Conservation (phyloP, 2,888 invertebrate genomes). For the Ecdyonurus torrentis region DNA sequence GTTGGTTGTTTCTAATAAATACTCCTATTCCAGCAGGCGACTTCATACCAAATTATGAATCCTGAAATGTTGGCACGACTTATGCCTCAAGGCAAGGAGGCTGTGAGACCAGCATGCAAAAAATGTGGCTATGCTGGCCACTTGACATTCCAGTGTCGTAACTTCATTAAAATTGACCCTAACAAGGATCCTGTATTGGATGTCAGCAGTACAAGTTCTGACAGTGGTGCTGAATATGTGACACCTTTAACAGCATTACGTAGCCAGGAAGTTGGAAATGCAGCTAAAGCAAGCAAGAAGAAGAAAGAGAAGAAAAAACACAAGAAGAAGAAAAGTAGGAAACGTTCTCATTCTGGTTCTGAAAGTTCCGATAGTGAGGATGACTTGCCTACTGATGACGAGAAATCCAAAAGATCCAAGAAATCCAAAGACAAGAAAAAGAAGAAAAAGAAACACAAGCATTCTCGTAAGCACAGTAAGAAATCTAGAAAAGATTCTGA, state of each 20-base stretch:
- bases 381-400: constrained; percentile 19
- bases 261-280: constrained; percentile 46
- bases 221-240: constrained; percentile 59
- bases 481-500: not conserved
- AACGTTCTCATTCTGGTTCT: constrained; percentile 14
- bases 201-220: constrained; percentile 87
- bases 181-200: constrained; percentile 84
- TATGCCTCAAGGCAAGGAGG: constrained; percentile 49
- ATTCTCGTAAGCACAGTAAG: constrained; percentile 15
- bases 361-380: constrained; percentile 19
- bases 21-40: too few relatives aligned
- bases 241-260: constrained; percentile 68
- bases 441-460: constrained; percentile 21
- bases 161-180: constrained; percentile 86
- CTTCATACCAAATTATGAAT: constrained; percentile 22
- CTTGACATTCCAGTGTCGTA: constrained; percentile 88
- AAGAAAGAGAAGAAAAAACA: constrained; percentile 41
- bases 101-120: constrained; percentile 71
- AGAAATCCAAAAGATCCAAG: constrained; percentile 12
- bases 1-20: too few relatives aligned
- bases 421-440: constrained; percentile 23
- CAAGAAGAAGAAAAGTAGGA: constrained; percentile 31
- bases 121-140: constrained; percentile 95
- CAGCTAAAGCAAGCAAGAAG: constrained; percentile 38
- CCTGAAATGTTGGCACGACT: constrained; percentile 31